A percentile compares a stretch with the other conserved stretches of the same genome.
phyloP scores from a whole-genome alignment of 2,113 vertebrate genomes.

The Upupa epops region DNA sequence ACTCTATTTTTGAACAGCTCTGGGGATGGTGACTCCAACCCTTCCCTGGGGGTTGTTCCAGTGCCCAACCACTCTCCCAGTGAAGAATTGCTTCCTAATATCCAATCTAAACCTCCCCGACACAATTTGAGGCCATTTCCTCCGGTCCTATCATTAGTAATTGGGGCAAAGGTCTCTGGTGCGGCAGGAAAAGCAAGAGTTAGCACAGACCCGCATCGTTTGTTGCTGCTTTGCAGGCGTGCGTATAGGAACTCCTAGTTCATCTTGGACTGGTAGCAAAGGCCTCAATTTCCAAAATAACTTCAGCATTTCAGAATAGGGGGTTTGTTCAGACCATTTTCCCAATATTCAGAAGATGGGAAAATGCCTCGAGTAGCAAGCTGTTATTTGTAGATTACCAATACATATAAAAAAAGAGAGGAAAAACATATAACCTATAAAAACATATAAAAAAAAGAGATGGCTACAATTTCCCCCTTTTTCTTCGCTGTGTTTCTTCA shows the following conservation, averaged over 20 bases:
- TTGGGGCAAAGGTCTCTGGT: background rate
- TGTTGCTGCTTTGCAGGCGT: background rate
- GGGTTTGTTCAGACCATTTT: background rate
- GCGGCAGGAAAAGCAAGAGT: background rate
- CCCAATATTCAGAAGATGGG: background rate
- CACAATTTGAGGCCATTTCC: too few relatives aligned
- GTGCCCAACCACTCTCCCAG: too few relatives aligned
- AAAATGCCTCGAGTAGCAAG: background rate
- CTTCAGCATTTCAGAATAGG: background rate
- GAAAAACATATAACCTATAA: too few relatives aligned
- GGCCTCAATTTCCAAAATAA: background rate
- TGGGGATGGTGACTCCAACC: too few relatives aligned
- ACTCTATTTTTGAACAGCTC: too few relatives aligned
- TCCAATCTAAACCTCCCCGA: too few relatives aligned
- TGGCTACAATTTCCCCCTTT: background rate
- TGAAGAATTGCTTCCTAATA: too few relatives aligned
- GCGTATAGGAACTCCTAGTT: background rate
- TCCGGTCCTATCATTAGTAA: too few relatives aligned
- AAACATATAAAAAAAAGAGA: background rate
- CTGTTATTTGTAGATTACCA: background rate
- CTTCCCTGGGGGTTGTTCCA: too few relatives aligned
- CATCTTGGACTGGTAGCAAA: background rate
- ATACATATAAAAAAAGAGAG: background rate
- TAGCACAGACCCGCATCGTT: background rate
- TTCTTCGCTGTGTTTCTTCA: background rate